A percentile compares a stretch with the other conserved stretches of the same genome.
phyloP scores from a whole-genome alignment of 1,140 invertebrate genomes.

The Ostrea denselamellosa region DNA sequence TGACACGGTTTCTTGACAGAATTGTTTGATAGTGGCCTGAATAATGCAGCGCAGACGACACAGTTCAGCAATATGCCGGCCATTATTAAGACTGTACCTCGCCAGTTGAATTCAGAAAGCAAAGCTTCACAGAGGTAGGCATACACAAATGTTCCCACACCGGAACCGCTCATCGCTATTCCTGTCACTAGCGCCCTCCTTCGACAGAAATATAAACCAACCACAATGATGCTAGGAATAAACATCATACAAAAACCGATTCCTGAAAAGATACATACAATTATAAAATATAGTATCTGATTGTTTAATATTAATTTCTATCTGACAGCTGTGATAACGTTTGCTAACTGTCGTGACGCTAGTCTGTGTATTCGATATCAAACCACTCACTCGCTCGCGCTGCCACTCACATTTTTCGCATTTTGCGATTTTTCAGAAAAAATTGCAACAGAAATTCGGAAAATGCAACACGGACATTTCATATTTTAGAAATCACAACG shows the following conservation, averaged over 20 bases:
- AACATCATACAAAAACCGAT: conserved; percentile 87
- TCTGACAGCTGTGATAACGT: too few relatives aligned
- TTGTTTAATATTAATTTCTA: too few relatives aligned
- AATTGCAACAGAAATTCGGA: too few relatives aligned
- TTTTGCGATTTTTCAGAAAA: too few relatives aligned
- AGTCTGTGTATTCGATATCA: too few relatives aligned
- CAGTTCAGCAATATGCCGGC: conserved; percentile 89
- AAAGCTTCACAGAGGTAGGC: conserved; percentile 71
- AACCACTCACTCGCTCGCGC: too few relatives aligned
- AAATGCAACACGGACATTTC: too few relatives aligned
- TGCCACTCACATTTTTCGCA: too few relatives aligned
- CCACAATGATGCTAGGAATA: conserved; percentile 83
- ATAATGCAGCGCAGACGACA: conserved; percentile 87
- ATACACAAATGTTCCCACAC: conserved; percentile 76
- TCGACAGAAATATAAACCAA: conserved; percentile 95
- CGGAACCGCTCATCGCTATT: conserved; percentile 83
- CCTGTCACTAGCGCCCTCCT: conserved; percentile 93
- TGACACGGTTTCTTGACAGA: neutral
- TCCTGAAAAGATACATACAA: neutral
- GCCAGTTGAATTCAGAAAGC: conserved; percentile 70
- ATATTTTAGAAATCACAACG: too few relatives aligned
- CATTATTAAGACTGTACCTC: conserved; percentile 87
- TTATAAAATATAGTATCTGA: neutral
- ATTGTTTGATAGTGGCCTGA: conserved; percentile 83
- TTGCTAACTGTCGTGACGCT: too few relatives aligned